Evolutionary conservation across 2,888 invertebrate genomes (phyloP), one percentile per base, ranked within the genome.

Genomic region (Ornithoptera alexandrae): DNA sequence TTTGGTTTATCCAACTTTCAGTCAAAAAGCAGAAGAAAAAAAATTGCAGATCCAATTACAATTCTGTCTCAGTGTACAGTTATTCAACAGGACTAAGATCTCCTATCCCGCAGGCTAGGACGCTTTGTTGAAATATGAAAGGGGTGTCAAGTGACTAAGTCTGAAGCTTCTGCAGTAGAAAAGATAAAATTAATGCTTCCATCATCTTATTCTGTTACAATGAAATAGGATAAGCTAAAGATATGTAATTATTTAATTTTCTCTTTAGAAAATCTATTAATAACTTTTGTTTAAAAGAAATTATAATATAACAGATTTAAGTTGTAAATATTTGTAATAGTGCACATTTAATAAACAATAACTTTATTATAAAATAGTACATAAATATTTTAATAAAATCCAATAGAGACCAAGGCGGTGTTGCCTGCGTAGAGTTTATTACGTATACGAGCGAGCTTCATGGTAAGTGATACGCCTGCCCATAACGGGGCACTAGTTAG

Each of bases 81-180:
- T 46, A 62, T 50, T 39, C 62, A 62, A 58, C 62, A 70, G 66
- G 62, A 66, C 62, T 62, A 57, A 66, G 62, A 59, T 62, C 53
- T 59, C 62, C 66, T 46, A 46, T 20, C 62, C 65, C 66, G 66
- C 66, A 67, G 67, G 62, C 53, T 57, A 36, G 60, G 61, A 36
- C 57, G 62, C 69, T 70, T 70, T 70, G 66, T 70, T 70, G 62
- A 65, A 70, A 66, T 66, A 62, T 70, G 69, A 62, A 70, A 70
- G 69, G 62, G 66, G 66, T 70, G 69, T 70, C 66, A 70, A 70
- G 66, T 66, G 62, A 66, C 66, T 58, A 66, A 62, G 66, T 50
- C 62, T 58, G 63, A 61, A 60, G 50, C 62, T 62, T 58, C 50
- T 59, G 22, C 68, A 58, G 59, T 66, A 50, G 39, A n/a, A 70